Evolutionary conservation across 2,113 vertebrate genomes (phyloP).

Genomic region (Otus sunia): DNA sequence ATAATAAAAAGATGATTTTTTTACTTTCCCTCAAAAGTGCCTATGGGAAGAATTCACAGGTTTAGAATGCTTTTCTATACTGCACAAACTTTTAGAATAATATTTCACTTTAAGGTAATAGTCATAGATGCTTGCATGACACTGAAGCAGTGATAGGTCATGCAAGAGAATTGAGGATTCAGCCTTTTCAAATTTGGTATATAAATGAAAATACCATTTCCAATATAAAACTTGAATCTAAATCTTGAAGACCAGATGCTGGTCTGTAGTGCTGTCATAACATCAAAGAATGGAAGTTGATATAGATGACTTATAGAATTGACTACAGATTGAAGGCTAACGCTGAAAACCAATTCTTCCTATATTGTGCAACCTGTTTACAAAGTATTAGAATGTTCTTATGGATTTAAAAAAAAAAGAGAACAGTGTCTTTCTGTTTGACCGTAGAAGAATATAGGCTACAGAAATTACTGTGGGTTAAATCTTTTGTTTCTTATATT

Average conservation of each 20-base stretch:
- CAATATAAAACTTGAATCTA: background rate
- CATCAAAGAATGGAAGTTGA: background rate
- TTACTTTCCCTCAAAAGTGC: background rate
- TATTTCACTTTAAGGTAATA: background rate
- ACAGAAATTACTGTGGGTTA: background rate
- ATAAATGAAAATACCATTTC: background rate
- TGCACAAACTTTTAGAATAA: background rate
- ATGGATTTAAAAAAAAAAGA: background rate
- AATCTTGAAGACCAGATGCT: background rate
- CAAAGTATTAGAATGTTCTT: background rate
- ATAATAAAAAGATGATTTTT: background rate
- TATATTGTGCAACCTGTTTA: background rate
- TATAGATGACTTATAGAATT: background rate
- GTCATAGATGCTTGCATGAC: background rate
- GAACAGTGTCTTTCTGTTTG: background rate
- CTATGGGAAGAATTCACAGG: background rate
- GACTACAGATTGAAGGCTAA: background rate
- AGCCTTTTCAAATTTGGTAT: background rate
- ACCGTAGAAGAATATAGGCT: background rate
- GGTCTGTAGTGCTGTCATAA: background rate
- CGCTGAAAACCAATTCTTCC: background rate
- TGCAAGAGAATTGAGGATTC: background rate
- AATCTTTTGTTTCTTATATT: background rate
- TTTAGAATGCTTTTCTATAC: background rate
- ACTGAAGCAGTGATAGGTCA: background rate